Conservation (phyloP, 1,140 invertebrate genomes). For the Hypothenemus hampei region DNA sequence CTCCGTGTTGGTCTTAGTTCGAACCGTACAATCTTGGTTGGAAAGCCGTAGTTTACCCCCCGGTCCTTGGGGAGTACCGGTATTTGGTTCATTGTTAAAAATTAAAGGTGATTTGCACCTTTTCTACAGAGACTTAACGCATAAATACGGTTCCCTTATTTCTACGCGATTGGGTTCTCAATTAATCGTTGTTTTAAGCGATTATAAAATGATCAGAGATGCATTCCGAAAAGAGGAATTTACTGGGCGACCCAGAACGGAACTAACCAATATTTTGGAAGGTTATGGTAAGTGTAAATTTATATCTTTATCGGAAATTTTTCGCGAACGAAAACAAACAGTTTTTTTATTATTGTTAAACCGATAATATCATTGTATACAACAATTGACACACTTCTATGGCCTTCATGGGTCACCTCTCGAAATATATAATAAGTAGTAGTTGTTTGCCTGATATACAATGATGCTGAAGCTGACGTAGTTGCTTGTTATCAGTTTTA, state of each 20-base stretch:
- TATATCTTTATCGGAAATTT: background rate
- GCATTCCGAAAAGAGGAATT: slow-evolving; percentile 80
- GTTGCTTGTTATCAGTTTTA: slow-evolving; percentile 16
- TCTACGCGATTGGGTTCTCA: slow-evolving; percentile 75
- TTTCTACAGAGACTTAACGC: slow-evolving; percentile 67
- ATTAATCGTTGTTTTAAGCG: slow-evolving; percentile 77
- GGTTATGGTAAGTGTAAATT: slow-evolving; percentile 75
- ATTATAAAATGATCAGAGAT: slow-evolving; percentile 77
- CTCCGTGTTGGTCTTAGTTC: slow-evolving; percentile 48
- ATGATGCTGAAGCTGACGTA: background rate
- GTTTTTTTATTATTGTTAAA: slow-evolving; percentile 1
- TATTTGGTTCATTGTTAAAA: slow-evolving; percentile 77
- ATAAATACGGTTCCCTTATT: slow-evolving; percentile 75
- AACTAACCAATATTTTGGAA: slow-evolving; percentile 78
- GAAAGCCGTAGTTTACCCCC: slow-evolving; percentile 65
- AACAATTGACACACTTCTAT: slow-evolving; percentile 33
- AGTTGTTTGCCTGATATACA: slow-evolving; percentile 19
- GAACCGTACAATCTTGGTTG: slow-evolving; percentile 50
- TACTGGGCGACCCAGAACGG: slow-evolving; percentile 76
- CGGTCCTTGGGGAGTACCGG: slow-evolving; percentile 77
- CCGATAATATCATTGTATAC: background rate
- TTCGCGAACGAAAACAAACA: no score
- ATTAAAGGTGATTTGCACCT: slow-evolving; percentile 71
- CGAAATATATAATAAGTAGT: slow-evolving; percentile 29
- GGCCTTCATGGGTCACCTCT: slow-evolving; percentile 35